phyloP scores from a whole-genome alignment of 2,797 vertebrate genomes.

The Enteromius anoplus region DNA sequence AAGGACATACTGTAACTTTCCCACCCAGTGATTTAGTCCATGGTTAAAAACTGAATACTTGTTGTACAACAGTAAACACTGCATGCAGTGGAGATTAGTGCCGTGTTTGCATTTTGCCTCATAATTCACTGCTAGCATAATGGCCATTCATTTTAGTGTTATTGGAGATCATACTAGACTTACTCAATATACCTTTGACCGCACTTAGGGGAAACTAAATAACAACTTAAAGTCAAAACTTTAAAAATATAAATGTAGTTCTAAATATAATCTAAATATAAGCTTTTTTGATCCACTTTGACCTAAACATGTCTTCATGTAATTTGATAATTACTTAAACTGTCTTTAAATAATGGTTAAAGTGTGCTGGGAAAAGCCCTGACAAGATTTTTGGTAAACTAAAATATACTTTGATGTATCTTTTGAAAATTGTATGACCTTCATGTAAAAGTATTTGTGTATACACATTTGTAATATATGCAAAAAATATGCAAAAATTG shows the following conservation, averaged over 20 bases:
- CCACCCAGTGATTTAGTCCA: slow-evolving; percentile 15
- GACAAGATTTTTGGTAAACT: not conserved
- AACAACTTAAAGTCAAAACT: not conserved
- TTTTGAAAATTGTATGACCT: not conserved
- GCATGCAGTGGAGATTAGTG: not conserved
- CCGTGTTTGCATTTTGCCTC: slow-evolving; percentile 18
- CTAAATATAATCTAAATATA: too few relatives aligned
- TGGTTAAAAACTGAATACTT: slow-evolving; percentile 24
- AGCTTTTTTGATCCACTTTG: not conserved
- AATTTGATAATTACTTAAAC: not conserved
- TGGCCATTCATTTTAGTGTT: slow-evolving; percentile 46
- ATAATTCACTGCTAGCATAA: slow-evolving; percentile 22
- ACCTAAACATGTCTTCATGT: not conserved
- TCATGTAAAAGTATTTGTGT: not conserved
- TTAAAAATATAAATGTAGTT: too few relatives aligned
- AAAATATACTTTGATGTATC: not conserved
- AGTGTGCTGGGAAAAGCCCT: not conserved
- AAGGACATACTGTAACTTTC: slow-evolving; percentile 32
- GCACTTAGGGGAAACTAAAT: not conserved
- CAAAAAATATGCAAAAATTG: not conserved
- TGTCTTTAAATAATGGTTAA: not conserved
- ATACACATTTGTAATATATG: not conserved
- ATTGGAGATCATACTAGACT: slow-evolving; percentile 64
- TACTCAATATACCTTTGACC: slow-evolving; percentile 60
- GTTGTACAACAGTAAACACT: not conserved